Evolutionary conservation across 2,888 invertebrate species (phyloP).

Genomic region (Drosophila emarginata): DNA sequence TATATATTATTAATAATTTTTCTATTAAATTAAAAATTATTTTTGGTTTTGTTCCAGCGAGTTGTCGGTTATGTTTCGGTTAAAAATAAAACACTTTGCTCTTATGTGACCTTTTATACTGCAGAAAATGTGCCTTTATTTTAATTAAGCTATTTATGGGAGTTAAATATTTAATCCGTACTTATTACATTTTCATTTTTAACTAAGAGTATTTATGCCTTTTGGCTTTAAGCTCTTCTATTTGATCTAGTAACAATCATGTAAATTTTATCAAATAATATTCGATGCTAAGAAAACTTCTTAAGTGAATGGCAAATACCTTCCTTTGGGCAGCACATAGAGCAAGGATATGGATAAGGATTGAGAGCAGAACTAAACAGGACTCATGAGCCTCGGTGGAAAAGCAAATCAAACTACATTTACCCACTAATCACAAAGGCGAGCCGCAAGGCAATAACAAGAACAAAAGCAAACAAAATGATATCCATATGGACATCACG

Average conservation of each 20-base stretch:
- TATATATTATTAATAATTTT: no score
- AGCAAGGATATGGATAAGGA: not conserved
- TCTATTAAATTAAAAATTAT: no score
- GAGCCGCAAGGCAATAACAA: slow-evolving; percentile 47
- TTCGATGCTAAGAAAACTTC: slow-evolving; percentile 28
- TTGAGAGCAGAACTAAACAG: not conserved
- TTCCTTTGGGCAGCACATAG: slow-evolving; percentile 21
- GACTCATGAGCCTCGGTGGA: slow-evolving; percentile 13
- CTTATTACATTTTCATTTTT: not conserved
- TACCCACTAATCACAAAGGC: slow-evolving; percentile 61
- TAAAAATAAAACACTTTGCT: no score
- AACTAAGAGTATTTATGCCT: no score
- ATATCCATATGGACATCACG: slow-evolving; percentile 24
- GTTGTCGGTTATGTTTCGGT: no score
- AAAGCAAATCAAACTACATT: slow-evolving; percentile 58
- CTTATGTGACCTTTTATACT: no score
- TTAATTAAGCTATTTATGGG: no score
- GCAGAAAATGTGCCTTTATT: not conserved
- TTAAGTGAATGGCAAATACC: slow-evolving; percentile 39
- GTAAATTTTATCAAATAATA: not conserved
- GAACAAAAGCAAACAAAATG: slow-evolving; percentile 18
- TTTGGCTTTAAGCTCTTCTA: not conserved
- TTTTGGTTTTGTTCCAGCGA: no score
- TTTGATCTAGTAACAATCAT: not conserved
- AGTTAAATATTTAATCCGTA: not conserved